A percentile compares a stretch with the other conserved stretches of the same genome.
Conservation (phyloP, 2,797 vertebrate genomes). For the Myiothlypis chrysogaster region DNA sequence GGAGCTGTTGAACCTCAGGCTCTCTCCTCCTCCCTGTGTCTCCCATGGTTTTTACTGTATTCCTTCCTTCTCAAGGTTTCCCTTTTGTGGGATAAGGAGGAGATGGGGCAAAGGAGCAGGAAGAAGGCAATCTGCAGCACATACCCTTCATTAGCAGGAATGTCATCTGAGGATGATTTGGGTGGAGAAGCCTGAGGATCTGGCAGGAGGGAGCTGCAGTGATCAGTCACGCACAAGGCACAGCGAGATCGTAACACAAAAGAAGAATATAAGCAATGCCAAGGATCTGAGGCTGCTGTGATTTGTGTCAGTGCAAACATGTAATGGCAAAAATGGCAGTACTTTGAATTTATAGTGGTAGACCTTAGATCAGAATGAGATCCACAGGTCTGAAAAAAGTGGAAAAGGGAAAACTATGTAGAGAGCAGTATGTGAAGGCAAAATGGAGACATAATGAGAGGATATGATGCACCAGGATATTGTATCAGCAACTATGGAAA, state of each 20-base stretch:
- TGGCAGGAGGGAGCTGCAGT: not conserved
- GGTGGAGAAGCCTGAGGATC: not conserved
- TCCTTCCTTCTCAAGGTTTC: not conserved
- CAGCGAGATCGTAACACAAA: fast-evolving
- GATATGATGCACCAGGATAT: not conserved
- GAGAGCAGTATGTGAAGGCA: not conserved
- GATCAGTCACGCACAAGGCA: not conserved
- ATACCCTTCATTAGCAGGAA: not conserved
- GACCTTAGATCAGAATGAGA: not conserved
- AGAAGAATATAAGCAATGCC: not conserved
- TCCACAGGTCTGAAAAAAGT: not conserved
- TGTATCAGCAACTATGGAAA: not conserved
- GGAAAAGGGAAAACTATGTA: not conserved
- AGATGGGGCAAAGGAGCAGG: not conserved
- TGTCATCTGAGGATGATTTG: not conserved
- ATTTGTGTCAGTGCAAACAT: not conserved
- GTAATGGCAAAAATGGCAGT: not conserved
- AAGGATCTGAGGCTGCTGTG: not conserved
- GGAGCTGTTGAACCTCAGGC: constrained; percentile 15
- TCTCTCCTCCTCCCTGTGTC: not conserved
- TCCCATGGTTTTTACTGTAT: not conserved
- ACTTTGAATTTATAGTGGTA: not conserved
- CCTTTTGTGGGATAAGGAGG: not conserved
- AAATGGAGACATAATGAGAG: not conserved
- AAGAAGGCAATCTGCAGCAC: not conserved